Evolutionary conservation across 1,140 invertebrate genomes (phyloP), one percentile per base, ranked within the genome.

Genomic region (Macrobrachium rosenbergii): DNA sequence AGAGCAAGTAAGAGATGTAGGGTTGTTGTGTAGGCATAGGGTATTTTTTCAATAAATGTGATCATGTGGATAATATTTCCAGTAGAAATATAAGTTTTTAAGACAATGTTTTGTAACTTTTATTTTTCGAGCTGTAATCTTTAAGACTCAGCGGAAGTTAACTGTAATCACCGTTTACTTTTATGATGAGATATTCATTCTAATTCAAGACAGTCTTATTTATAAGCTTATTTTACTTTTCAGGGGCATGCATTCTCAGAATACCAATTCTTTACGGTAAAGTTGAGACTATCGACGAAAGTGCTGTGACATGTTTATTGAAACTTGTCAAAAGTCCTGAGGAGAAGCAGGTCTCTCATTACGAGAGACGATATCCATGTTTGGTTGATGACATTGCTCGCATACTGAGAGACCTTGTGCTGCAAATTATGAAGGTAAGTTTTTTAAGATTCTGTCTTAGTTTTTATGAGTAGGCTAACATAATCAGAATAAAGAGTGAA

Each of bases 221-320:
- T n/a, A 23, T 73, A 73, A 87, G 84, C 69, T 77, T 45, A 43
- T 80, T 28, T 19, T 89, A 80, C 86, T 84, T 89, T 85, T 23
- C 89, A 93, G 93, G 90, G 60, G 92, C 92, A 88, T 88, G 92
- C 79, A 91, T 94, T 43, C 89, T 94, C 8, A 90, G 94, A 77
- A 91, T 94, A 58, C 93, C 94, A 28, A 91, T 94, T 21, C 89
- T 94, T 8, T 94, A 94, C 91, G 93, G 93, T 28, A 90, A 91
- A 45, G 92, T 94, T 23, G 93, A 93, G 88, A 91, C 88, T 21
- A 84, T 94, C 37, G 91, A 90, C 28, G 94, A 94, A 90, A 94
- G 93, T 91, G 93, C 93, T 37, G 92, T 94, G 7, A 93, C 93
- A n/a, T 89, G 91, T 76, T 90, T 94, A 37, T 91, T 93, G n/a